phyloP scores from a whole-genome alignment of 2,113 vertebrate genomes.

The Salvelinus fontinalis region DNA sequence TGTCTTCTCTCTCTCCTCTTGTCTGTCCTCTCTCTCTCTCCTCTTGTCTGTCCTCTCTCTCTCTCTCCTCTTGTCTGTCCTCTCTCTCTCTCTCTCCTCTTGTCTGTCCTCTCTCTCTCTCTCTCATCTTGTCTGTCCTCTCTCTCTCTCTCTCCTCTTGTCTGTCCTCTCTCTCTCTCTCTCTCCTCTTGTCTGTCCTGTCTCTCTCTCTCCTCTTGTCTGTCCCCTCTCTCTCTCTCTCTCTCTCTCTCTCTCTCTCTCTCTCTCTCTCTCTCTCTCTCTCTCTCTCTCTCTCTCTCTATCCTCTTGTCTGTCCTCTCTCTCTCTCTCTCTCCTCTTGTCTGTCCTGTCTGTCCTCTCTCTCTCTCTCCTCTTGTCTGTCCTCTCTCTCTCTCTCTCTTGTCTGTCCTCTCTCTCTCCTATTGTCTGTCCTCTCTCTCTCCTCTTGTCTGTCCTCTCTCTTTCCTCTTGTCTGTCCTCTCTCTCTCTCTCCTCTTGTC shows the following conservation, averaged over 20 bases:
- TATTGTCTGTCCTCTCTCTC: too few species aligned
- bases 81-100: neutral
- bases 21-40: neutral
- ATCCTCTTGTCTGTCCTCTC: too few species aligned
- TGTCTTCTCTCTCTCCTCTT: conserved; percentile 1
- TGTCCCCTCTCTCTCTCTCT: neutral
- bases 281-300: neutral
- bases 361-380: neutral
- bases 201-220: conserved; percentile 5
- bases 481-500: neutral
- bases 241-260: neutral
- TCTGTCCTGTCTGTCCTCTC: neutral
- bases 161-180: too few species aligned
- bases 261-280: neutral
- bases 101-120: conserved; percentile 2
- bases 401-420: neutral
- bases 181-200: neutral
- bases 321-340: conserved; percentile 7
- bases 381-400: neutral
- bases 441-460: neutral
- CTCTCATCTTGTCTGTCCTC: too few species aligned
- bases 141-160: neutral
- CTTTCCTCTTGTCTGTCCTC: too few species aligned
- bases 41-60: neutral
- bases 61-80: too few species aligned